A percentile compares a stretch with the other conserved stretches of the same genome.
Evolutionary conservation across 1,140 invertebrate genomes (phyloP).

Genomic region (Cydia splendana): DNA sequence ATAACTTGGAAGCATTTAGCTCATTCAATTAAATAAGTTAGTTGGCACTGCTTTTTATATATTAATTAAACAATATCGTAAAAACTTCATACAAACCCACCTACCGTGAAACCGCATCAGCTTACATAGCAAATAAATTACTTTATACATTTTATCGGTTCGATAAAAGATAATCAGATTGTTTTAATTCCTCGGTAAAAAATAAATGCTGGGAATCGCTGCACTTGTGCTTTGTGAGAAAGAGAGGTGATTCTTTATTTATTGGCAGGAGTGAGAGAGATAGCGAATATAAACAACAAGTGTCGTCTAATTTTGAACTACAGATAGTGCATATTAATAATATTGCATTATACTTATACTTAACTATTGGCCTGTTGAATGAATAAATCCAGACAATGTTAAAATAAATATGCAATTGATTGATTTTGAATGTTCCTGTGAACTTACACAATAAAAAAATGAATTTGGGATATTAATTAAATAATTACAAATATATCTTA

Average conservation of each 20-base stretch:
- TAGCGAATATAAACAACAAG: conserved; percentile 21
- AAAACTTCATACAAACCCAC: conserved; percentile 52
- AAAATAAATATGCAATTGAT: too few relatives aligned
- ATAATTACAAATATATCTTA: too few relatives aligned
- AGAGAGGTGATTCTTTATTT: not conserved
- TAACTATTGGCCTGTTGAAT: not conserved
- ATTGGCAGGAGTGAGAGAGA: conserved; percentile 3
- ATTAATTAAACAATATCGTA: conserved; percentile 38
- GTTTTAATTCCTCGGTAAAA: conserved; percentile 60
- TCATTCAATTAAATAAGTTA: too few relatives aligned
- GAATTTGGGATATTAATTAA: too few relatives aligned
- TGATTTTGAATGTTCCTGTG: too few relatives aligned
- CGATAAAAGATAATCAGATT: conserved; percentile 72
- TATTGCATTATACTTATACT: not conserved
- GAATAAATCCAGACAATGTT: too few relatives aligned
- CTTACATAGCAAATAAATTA: conserved; percentile 60
- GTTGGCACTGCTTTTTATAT: too few relatives aligned
- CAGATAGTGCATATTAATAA: not conserved
- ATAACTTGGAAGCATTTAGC: too few relatives aligned
- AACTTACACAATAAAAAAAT: too few relatives aligned
- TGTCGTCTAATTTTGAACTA: not conserved
- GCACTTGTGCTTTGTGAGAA: conserved; percentile 53
- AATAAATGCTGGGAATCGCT: conserved; percentile 57
- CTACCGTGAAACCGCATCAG: conserved; percentile 66
- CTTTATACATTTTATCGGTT: conserved; percentile 55